Evolutionary conservation across 2,888 invertebrate genomes (phyloP), one percentile per base, ranked within the genome.

Genomic region (Drosophila seclusa): DNA sequence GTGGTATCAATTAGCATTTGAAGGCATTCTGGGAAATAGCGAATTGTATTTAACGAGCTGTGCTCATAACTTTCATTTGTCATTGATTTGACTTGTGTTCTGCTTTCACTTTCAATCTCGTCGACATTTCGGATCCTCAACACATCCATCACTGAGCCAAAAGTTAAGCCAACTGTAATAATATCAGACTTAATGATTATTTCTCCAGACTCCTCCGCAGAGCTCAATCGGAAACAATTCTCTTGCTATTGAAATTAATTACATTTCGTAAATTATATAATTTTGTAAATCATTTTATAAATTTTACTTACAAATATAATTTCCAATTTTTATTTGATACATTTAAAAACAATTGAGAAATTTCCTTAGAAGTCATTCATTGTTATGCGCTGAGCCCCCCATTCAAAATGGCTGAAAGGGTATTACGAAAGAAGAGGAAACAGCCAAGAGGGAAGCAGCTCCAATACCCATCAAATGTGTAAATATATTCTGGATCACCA

Each of bases 31-130:
- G 27, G 24, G 48, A 27, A 48, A 65, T 67, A 73, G 63, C 60
- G 69, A 75, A 75, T 74, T 48, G 52, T 57, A 64, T 65, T 75
- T 75, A 64, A 74, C 69, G 74, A 74, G 52, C 64, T 27, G 21
- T 49, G 32, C 40, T 62, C 78, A 78, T 69, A 77, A 77, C 77
- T 73, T 70, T 77, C 74, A 78, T 73, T 78, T 78, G 74, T 70
- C 77, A 77, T 78, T 77, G 75, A 63, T 63, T 67, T 57, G 45
- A 24, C 45, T 24, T 48, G 16, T 27, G 32, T 27, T 13, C 13
- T 13, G 29, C 29, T 13, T 49, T 32, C 13, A 52, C 36, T 42
- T 49, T 31, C 52, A 57, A 69, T 74, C 69, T 69, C n/a, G 36
- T 16, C 75, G 69, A 58, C 61, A 74, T 53, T 57, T 16, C 21